Evolutionary conservation across 1,140 invertebrate species (phyloP).

Genomic region (Sitodiplosis mosellana): DNA sequence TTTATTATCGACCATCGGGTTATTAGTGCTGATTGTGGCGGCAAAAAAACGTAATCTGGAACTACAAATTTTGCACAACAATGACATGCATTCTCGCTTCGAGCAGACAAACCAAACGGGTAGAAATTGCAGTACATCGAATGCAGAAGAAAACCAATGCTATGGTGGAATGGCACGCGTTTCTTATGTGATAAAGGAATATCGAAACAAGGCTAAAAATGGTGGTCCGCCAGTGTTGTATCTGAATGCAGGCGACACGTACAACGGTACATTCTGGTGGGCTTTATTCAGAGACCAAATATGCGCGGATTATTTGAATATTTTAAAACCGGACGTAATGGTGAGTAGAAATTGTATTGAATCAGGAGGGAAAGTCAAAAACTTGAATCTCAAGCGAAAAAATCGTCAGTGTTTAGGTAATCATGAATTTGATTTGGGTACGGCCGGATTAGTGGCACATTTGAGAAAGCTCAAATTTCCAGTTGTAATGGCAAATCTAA

Average conservation of each 20-base stretch:
- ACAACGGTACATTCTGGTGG: conserved; percentile 72
- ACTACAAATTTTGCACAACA: too few species aligned
- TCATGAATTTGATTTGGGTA: conserved; percentile 80
- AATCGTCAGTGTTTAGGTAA: conserved; percentile 68
- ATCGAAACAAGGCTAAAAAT: conserved; percentile 30
- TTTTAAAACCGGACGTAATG: conserved; percentile 59
- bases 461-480: conserved; percentile 50
- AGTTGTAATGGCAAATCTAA: conserved; percentile 58
- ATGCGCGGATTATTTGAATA: conserved; percentile 55
- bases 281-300: conserved; percentile 57
- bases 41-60: too few species aligned
- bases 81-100: too few species aligned
- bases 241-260: conserved; percentile 78
- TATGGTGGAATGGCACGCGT: too few species aligned
- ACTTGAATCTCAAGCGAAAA: too few species aligned
- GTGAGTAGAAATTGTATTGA: conserved; percentile 34
- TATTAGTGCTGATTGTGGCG: too few species aligned
- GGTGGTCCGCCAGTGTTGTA: conserved; percentile 41
- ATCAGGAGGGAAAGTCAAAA: too few species aligned
- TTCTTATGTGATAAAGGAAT: conserved; percentile 25
- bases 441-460: conserved; percentile 55
- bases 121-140: too few species aligned
- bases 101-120: too few species aligned
- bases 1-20: too few species aligned
- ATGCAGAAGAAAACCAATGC: too few species aligned